Evolutionary conservation across 1,140 invertebrate genomes (phyloP), one percentile per base, ranked within the genome.

Genomic region (Chlorops oryzae): DNA sequence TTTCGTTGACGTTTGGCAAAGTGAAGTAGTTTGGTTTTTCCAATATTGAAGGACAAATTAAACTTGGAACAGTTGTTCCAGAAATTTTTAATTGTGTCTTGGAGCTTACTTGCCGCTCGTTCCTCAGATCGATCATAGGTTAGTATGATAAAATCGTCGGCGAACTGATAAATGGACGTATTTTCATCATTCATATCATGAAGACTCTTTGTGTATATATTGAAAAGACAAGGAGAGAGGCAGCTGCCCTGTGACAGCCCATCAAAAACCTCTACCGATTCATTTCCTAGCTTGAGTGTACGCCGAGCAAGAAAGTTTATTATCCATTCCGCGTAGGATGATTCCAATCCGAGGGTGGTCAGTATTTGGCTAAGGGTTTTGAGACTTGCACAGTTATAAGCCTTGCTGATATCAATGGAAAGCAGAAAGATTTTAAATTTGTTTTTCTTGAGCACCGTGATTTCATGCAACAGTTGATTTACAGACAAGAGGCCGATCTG

Each of bases 171-270:
- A 4, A 28, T 3, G 24, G 28, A 10, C 3, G 43, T 45, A 6
- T n/a, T n/a, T n/a, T n/a, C n/a, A n/a, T n/a, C n/a, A n/a, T n/a
- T n/a, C n/a, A n/a, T n/a, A n/a, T n/a, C n/a, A n/a, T 45, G 25
- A 28, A 18, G 15, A 6, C 20, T 15, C n/a, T 17, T 17, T 17
- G 23, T 27, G 10, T 28, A 27, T 7, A 27, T 9, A 20, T 28
- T 45, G n/a, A 28, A 28, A 4, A 45, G 24, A 13, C 18, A 7
- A n/a, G 43, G 27, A 12, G 22, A 18, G 3, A 45, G 13, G 21
- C 24, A 45, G 25, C 24, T 32, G 3, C 43, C 43, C 17, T 45
- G 43, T 18, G 43, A 28, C 3, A 45, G 13, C 3, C 43, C 43
- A 45, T 45, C 22, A 24, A 1, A 27, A 9, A 45, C 21, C 7